Conservation (phyloP, 2,113 vertebrate species). For the Cephalopholis sonnerati region DNA sequence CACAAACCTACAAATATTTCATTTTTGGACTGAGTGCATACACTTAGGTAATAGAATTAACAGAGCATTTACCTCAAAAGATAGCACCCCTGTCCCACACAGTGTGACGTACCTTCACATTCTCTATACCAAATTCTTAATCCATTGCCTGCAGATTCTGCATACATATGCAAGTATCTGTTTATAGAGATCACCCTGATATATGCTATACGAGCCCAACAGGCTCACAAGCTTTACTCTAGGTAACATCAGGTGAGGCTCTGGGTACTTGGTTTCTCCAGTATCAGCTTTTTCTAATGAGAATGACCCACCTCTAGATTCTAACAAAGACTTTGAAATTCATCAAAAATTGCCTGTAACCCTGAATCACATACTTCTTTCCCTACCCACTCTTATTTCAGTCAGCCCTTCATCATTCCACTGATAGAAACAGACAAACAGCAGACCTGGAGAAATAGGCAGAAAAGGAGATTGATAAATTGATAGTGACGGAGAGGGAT, state of each 20-base stretch:
- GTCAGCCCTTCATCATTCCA: background rate
- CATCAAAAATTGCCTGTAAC: slow-evolving; percentile 20
- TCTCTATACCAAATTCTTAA: too few relatives aligned
- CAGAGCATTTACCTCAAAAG: too few relatives aligned
- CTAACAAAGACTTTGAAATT: slow-evolving; percentile 25
- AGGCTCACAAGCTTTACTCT: background rate
- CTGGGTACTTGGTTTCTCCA: slow-evolving; percentile 3
- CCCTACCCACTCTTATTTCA: background rate
- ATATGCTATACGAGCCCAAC: background rate
- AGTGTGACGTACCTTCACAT: too few relatives aligned
- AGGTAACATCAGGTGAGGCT: slow-evolving; percentile 20
- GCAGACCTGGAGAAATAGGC: background rate
- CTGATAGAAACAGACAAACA: slow-evolving; percentile 23
- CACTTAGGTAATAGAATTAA: too few relatives aligned
- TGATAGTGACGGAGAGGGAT: slow-evolving; percentile 26
- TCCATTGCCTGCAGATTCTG: too few relatives aligned
- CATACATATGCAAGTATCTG: too few relatives aligned
- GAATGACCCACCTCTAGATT: slow-evolving; percentile 9
- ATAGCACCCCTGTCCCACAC: too few relatives aligned
- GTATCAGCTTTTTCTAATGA: slow-evolving; percentile 11
- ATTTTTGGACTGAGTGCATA: too few relatives aligned
- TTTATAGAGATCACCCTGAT: background rate
- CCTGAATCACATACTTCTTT: slow-evolving; percentile 15
- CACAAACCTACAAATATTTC: too few relatives aligned
- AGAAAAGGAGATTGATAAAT: slow-evolving; percentile 10